Percentiles rank a stretch among this genome's conserved stretches.
Conservation (phyloP, 35 echinoderm and acorn worm genomes). For the Patiria miniata region DNA sequence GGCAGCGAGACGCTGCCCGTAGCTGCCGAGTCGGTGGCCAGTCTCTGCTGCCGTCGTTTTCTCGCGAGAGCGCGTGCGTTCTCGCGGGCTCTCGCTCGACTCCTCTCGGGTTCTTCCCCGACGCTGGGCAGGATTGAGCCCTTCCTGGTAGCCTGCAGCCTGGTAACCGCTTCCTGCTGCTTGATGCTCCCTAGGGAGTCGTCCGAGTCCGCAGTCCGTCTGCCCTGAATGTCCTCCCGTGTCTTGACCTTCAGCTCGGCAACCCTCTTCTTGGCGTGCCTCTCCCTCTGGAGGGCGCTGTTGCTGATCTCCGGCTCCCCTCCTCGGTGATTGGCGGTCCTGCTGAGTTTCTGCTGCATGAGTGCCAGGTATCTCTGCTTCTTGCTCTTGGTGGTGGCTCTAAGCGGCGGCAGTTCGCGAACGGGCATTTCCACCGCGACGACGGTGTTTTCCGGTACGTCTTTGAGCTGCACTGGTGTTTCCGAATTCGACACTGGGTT, state of each 20-base stretch:
- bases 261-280: constrained; percentile 44
- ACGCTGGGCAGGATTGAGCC: neutral
- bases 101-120: neutral
- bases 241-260: constrained; percentile 61
- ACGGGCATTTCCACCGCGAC: neutral
- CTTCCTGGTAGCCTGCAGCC: neutral
- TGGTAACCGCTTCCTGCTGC: constrained; percentile 5
- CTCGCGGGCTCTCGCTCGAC: constrained; percentile 48
- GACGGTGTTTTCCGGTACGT: neutral
- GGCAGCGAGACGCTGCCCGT: constrained; percentile 47
- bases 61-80: constrained; percentile 30
- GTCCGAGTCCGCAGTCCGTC: constrained; percentile 1
- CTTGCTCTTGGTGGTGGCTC: neutral
- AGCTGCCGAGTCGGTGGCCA: neutral
- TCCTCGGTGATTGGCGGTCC: neutral
- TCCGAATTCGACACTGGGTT: neutral
- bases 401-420: neutral
- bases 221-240: constrained; percentile 11
- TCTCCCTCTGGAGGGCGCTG: constrained; percentile 36
- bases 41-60: constrained; percentile 7
- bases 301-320: neutral
- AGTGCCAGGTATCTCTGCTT: constrained; percentile 10
- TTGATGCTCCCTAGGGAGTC: constrained; percentile 8
- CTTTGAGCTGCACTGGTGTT: neutral
- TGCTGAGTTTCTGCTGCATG: constrained; percentile 16